These are phyloP conservation scores for Channallabes apus DNA, from an alignment of 2,797 vertebrate genomes.

Conservation along the genomic window DNA sequence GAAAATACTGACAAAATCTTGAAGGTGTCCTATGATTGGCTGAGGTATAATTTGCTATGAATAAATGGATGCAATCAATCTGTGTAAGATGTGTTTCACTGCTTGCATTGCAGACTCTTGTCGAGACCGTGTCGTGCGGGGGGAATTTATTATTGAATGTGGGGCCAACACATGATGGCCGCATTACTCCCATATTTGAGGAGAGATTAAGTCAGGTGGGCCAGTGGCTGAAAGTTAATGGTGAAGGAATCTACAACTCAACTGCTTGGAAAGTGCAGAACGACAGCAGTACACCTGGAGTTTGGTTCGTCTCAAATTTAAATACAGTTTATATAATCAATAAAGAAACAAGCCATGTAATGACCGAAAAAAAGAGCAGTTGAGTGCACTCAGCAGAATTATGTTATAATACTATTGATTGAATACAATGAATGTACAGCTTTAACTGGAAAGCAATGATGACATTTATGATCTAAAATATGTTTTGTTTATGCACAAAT, in stretches of 20 bases:
- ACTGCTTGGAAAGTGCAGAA: slow-evolving; percentile 87
- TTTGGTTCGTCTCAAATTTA: slow-evolving; percentile 79
- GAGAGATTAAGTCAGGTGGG: slow-evolving; percentile 92
- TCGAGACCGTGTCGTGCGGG: slow-evolving; percentile 90
- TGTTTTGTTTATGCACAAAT: neutral
- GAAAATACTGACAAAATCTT: neutral
- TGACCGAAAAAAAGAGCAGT: neutral
- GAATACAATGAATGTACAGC: neutral
- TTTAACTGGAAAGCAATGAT: neutral
- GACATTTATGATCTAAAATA: neutral
- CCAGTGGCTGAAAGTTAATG: slow-evolving; percentile 87
- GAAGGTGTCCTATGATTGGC: neutral
- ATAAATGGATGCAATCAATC: neutral
- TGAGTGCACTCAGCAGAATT: neutral
- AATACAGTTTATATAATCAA: neutral
- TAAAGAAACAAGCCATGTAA: neutral
- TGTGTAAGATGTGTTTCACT: neutral
- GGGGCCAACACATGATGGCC: slow-evolving; percentile 87
- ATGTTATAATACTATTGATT: neutral
- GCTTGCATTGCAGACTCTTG: slow-evolving; percentile 76
- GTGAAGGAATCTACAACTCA: slow-evolving; percentile 87
- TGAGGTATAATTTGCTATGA: neutral
- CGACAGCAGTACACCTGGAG: slow-evolving; percentile 72
- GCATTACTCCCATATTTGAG: slow-evolving; percentile 85
- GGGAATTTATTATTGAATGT: slow-evolving; percentile 95